Conservation (phyloP, 2,888 invertebrate genomes). For the Xestia sexstrigata region DNA sequence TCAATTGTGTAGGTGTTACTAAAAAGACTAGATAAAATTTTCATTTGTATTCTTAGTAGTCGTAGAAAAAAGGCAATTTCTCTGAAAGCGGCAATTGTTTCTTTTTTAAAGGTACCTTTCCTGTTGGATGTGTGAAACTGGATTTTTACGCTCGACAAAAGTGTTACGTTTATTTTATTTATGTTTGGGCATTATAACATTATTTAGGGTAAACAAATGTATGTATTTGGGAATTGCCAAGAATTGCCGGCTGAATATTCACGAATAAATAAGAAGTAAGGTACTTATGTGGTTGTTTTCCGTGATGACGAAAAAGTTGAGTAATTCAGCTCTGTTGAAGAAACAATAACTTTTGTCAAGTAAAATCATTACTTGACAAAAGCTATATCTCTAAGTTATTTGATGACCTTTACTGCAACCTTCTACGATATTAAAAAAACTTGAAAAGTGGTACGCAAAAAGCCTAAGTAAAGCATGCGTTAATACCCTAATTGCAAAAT, state of each 20-base stretch:
- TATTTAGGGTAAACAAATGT: slow-evolving; percentile 31
- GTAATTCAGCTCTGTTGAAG: neutral
- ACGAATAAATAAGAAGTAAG: neutral
- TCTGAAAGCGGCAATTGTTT: slow-evolving; percentile 59
- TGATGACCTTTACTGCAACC: neutral
- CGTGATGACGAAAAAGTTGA: neutral
- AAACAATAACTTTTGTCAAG: neutral
- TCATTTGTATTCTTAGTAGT: slow-evolving; percentile 48
- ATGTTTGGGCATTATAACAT: slow-evolving; percentile 41
- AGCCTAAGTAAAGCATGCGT: no score
- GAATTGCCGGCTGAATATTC: slow-evolving; percentile 6
- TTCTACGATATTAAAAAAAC: neutral
- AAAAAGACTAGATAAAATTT: slow-evolving; percentile 30
- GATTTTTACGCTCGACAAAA: slow-evolving; percentile 45
- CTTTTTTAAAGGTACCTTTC: slow-evolving; percentile 45
- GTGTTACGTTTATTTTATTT: slow-evolving; percentile 53
- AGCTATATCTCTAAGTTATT: neutral
- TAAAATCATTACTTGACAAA: neutral
- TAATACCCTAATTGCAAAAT: neutral
- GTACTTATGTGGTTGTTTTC: neutral
- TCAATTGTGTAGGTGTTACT: slow-evolving; percentile 16
- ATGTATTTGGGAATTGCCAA: slow-evolving; percentile 3
- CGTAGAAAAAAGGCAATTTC: slow-evolving; percentile 53
- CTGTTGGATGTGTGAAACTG: slow-evolving; percentile 42
- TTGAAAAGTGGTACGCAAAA: neutral